Conservation (phyloP, 2,113 vertebrate species). For the Podarcis raffonei region DNA sequence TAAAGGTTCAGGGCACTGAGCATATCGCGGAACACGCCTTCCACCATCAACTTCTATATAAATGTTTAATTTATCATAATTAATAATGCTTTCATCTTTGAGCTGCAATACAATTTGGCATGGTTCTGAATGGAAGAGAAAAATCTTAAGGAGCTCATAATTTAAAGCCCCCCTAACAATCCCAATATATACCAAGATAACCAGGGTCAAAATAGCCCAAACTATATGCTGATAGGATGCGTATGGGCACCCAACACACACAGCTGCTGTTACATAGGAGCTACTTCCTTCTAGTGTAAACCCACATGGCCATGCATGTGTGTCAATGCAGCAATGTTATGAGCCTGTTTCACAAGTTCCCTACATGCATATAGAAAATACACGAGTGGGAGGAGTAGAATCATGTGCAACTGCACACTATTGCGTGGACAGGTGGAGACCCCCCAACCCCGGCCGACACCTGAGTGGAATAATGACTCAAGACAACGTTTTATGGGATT, state of each 20-base stretch:
- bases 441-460: too few species aligned
- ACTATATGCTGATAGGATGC: not conserved
- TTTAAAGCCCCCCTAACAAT: not conserved
- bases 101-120: not conserved
- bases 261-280: not conserved
- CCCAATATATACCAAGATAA: not conserved
- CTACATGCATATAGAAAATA: not conserved
- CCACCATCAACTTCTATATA: not conserved
- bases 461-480: too few species aligned
- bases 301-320: not conserved
- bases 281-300: not conserved
- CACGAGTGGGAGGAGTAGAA: not conserved
- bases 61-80: conserved; percentile 31
- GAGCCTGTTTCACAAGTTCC: not conserved
- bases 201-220: not conserved
- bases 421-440: too few species aligned
- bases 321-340: not conserved
- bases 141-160: not conserved
- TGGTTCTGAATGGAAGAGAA: not conserved
- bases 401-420: not conserved
- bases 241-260: not conserved
- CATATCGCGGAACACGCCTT: not conserved
- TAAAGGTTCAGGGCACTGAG: conserved; percentile 8
- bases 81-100: not conserved
- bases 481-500: too few species aligned